These are phyloP conservation scores for Synergus gifuensis DNA, from an alignment of 2,888 invertebrate genomes.

Conservation along the genomic window DNA sequence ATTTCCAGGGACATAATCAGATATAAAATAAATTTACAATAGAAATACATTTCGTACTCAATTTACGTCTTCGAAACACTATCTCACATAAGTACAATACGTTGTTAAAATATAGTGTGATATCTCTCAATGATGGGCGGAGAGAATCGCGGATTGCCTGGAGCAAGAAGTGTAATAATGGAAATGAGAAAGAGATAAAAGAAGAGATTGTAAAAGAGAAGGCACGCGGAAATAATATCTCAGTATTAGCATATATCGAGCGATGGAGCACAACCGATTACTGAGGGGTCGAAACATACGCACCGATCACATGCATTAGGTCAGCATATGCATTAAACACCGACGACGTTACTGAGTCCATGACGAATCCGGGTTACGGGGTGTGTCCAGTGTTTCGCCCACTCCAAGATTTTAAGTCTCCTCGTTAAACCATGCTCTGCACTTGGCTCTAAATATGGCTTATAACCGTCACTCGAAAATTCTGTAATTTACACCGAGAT, in stretches of 20 bases:
- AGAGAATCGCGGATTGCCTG: conserved; percentile 15
- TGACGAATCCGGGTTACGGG: background rate
- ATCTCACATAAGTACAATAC: background rate
- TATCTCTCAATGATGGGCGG: conserved; percentile 28
- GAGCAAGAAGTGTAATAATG: conserved; percentile 15
- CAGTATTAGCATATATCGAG: conserved; percentile 39
- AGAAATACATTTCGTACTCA: background rate
- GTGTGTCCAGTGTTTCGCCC: background rate
- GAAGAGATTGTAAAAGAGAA: conserved; percentile 11
- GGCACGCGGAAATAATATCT: conserved; percentile 31
- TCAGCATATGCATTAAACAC: background rate
- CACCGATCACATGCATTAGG: conserved; percentile 14
- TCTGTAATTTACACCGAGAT: background rate
- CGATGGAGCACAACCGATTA: conserved; percentile 26
- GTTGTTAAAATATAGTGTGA: conserved; percentile 1
- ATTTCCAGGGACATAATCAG: too few species aligned
- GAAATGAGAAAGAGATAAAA: conserved; percentile 23
- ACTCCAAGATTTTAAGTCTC: background rate
- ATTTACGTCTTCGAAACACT: background rate
- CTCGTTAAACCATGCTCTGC: background rate
- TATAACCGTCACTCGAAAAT: conserved; percentile 7
- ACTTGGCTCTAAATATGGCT: background rate
- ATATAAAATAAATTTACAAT: too few species aligned
- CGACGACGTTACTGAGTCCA: background rate
- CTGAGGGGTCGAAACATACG: conserved; percentile 19